A percentile compares a stretch with the other conserved stretches of the same genome.
Conservation (phyloP, 2,888 invertebrate species). For the Drosophila glabriapex region DNA sequence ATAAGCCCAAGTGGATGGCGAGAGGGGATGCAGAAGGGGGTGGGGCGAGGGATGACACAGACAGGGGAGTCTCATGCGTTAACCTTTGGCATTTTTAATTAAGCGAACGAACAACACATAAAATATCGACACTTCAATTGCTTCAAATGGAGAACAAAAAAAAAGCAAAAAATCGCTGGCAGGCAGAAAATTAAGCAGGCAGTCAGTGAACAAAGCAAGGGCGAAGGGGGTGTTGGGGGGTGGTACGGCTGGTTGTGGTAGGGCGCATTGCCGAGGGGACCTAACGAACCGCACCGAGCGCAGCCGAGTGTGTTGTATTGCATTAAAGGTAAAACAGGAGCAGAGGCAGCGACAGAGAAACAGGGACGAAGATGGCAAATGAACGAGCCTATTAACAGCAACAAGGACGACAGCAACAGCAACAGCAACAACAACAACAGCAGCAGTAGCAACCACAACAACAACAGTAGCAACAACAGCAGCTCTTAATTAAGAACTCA, state of each 20-base stretch:
- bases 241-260: background rate
- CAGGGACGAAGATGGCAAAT: conserved; percentile 55
- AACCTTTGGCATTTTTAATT: conserved; percentile 82
- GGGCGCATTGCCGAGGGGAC: conserved; percentile 52
- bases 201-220: conserved; percentile 28
- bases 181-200: conserved; percentile 69
- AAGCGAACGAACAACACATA: conserved; percentile 77
- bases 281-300: conserved; percentile 79
- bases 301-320: conserved; percentile 79
- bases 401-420: conserved; percentile 69
- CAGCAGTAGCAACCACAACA: conserved; percentile 36
- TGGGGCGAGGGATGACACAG: background rate
- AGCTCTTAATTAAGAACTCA: conserved; percentile 84
- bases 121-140: conserved; percentile 81
- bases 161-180: conserved; percentile 43
- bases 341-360: conserved; percentile 17
- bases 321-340: conserved; percentile 72
- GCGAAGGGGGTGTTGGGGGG: background rate
- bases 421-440: conserved; percentile 58
- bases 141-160: conserved; percentile 48
- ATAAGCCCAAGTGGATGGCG: conserved; percentile 49
- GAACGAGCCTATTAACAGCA: conserved; percentile 80
- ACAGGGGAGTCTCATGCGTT: conserved; percentile 50
- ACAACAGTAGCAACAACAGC: conserved; percentile 15
- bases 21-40: background rate